Percentiles rank a stretch among this genome's conserved stretches.
Evolutionary conservation across 2,113 vertebrate genomes (phyloP).

Genomic region (Cochlearius cochlearius): DNA sequence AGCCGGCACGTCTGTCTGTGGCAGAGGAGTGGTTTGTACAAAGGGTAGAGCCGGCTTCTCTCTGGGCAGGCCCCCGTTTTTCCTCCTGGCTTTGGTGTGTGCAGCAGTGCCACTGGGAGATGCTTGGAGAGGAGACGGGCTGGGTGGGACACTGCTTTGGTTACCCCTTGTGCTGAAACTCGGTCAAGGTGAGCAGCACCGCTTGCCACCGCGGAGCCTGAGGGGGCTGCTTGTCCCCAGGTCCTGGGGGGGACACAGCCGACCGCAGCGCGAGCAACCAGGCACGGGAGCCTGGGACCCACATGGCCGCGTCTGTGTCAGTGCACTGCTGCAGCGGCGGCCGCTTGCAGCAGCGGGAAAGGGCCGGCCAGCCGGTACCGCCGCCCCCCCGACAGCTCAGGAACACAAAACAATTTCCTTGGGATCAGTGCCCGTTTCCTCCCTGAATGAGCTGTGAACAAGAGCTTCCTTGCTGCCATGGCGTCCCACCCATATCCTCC

Average conservation of each 20-base stretch:
- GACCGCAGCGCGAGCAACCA: not conserved
- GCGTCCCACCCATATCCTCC: slow-evolving; percentile 67
- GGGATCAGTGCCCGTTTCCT: slow-evolving; percentile 71
- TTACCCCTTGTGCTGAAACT: not conserved
- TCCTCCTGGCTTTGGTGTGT: not conserved
- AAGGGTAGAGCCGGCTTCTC: not conserved
- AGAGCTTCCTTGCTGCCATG: slow-evolving; percentile 61
- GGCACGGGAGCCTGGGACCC: not conserved
- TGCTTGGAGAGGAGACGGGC: not conserved
- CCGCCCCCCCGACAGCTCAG: slow-evolving; percentile 55
- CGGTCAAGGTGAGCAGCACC: fast-evolving
- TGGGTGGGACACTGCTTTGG: not conserved
- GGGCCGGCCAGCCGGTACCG: not conserved
- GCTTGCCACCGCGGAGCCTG: fast-evolving
- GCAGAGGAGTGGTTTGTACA: not conserved
- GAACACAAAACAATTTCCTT: slow-evolving; percentile 72
- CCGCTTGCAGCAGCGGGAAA: not conserved
- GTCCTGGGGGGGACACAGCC: not conserved
- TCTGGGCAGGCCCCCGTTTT: not conserved
- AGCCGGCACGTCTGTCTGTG: fast-evolving
- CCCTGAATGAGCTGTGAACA: slow-evolving; percentile 38
- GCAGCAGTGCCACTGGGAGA: not conserved
- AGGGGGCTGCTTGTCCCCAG: not conserved
- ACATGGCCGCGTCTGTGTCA: not conserved
- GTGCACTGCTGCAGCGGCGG: not conserved